phyloP scores from a whole-genome alignment of 2,797 vertebrate species.

The Anguilla obscura region DNA sequence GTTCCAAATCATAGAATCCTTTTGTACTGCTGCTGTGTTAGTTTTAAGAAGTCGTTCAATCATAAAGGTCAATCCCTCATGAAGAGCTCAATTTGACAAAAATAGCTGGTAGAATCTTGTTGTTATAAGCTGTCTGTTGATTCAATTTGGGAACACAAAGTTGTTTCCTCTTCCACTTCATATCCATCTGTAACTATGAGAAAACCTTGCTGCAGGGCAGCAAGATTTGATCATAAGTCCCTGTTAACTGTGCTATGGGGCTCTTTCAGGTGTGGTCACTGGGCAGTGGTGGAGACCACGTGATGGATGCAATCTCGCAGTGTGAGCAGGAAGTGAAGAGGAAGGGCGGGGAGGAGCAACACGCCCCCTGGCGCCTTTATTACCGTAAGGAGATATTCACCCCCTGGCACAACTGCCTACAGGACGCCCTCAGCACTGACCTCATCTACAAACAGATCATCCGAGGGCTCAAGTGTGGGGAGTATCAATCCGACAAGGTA shows the following conservation, averaged over 20 bases:
- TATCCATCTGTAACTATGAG: neutral
- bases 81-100: neutral
- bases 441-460: slow-evolving; percentile 92
- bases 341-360: slow-evolving; percentile 81
- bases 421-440: slow-evolving; percentile 84
- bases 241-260: neutral
- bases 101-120: neutral
- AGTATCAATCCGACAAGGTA: slow-evolving; percentile 88
- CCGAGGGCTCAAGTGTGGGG: slow-evolving; percentile 83
- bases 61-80: too few species aligned
- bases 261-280: slow-evolving; percentile 85
- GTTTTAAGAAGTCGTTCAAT: neutral
- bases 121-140: neutral
- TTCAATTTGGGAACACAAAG: neutral
- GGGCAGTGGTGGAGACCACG: slow-evolving; percentile 81
- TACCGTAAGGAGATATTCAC: slow-evolving; percentile 96
- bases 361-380: slow-evolving; percentile 88
- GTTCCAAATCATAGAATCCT: neutral
- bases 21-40: neutral
- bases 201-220: neutral
- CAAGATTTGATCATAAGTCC: neutral
- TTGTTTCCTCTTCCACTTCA: neutral
- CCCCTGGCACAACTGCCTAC: slow-evolving; percentile 86
- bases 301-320: slow-evolving; percentile 92
- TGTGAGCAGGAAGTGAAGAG: slow-evolving; percentile 89